Conservation (phyloP, 2,113 vertebrate species). For the Gymnarchus niloticus region DNA sequence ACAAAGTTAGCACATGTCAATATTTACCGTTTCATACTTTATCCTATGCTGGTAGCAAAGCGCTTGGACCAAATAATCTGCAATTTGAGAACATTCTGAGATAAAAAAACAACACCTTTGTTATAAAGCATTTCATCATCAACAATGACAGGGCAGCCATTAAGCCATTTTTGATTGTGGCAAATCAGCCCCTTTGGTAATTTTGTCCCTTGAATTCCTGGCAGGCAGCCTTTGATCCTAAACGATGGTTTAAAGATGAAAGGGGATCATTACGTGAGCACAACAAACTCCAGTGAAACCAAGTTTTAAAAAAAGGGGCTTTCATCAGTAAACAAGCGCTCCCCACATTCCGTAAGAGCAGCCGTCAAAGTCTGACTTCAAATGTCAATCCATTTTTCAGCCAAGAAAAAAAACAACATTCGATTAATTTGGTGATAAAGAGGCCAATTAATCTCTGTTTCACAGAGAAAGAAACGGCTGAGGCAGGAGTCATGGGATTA, state of each 20-base stretch:
- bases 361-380: slow-evolving; percentile 35
- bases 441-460: not conserved
- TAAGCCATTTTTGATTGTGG: slow-evolving; percentile 26
- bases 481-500: not conserved
- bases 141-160: slow-evolving; percentile 16
- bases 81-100: not conserved
- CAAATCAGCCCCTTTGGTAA: slow-evolving; percentile 14
- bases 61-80: not conserved
- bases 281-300: slow-evolving; percentile 30
- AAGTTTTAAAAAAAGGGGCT: slow-evolving; percentile 25
- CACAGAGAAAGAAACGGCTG: not conserved
- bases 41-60: not conserved
- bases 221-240: slow-evolving; percentile 39
- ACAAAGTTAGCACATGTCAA: not conserved
- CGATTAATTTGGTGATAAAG: not conserved
- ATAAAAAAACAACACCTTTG: not conserved
- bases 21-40: not conserved
- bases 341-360: slow-evolving; percentile 21
- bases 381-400: slow-evolving; percentile 24
- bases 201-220: not conserved
- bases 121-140: not conserved
- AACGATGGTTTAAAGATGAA: slow-evolving; percentile 39
- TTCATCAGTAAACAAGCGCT: slow-evolving; percentile 38
- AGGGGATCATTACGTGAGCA: slow-evolving; percentile 37
- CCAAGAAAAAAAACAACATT: not conserved